A percentile compares a stretch with the other conserved stretches of the same genome.
phyloP scores from a whole-genome alignment of 2,888 invertebrate species.

The Monochamus alternatus region DNA sequence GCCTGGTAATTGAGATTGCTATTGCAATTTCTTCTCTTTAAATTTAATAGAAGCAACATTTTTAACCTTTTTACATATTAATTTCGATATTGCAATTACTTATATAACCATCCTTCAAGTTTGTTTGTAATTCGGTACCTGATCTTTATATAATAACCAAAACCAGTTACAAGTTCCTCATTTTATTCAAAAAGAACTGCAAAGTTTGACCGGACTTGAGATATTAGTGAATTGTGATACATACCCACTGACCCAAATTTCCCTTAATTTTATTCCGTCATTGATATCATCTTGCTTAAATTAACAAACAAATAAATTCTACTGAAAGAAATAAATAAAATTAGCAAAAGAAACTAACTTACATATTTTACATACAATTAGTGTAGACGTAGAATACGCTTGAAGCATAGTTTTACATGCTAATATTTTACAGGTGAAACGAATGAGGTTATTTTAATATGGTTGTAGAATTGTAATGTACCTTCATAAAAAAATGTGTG shows the following conservation, averaged over 20 bases:
- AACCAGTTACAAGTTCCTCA: not conserved
- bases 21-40: too few species aligned
- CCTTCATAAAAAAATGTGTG: too few species aligned
- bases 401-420: slow-evolving; percentile 36
- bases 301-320: slow-evolving; percentile 22
- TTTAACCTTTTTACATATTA: too few species aligned
- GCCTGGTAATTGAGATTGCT: too few species aligned
- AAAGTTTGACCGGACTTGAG: slow-evolving; percentile 27
- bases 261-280: slow-evolving; percentile 32
- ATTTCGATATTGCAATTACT: too few species aligned
- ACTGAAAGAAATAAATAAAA: slow-evolving; percentile 27
- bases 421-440: slow-evolving; percentile 20
- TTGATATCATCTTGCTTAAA: slow-evolving; percentile 34
- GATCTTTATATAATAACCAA: not conserved
- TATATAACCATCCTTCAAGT: not conserved
- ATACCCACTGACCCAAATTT: slow-evolving; percentile 55
- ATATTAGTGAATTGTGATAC: slow-evolving; percentile 49
- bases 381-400: not conserved
- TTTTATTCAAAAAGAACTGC: not conserved
- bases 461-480: too few species aligned
- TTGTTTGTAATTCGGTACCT: not conserved
- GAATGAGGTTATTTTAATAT: slow-evolving; percentile 35
- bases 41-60: too few species aligned
- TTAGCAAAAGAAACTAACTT: slow-evolving; percentile 27
- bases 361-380: slow-evolving; percentile 33